Evolutionary conservation across 2,797 vertebrate genomes (phyloP), one percentile per base, ranked within the genome.

Genomic region (Coreius guichenoti): DNA sequence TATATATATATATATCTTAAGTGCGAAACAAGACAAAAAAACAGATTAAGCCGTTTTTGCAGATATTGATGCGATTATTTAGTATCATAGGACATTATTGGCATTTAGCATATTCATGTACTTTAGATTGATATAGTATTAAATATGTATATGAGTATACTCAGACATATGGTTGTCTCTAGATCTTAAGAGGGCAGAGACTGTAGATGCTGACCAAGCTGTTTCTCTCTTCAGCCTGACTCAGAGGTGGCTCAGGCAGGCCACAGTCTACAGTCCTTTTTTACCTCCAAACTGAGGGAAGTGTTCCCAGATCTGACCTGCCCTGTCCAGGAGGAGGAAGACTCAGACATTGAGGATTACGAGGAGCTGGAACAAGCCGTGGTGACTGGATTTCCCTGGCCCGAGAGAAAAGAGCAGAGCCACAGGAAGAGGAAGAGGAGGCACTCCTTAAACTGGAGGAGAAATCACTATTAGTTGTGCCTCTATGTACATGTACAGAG

Each of bases 201-300:
- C 3, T 61, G 51, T 29, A 54, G 29, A 54, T 36, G n/a, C 39
- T 79, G 75, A 77, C 17, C 21, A 4, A 1, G 23, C 8, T 39
- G 23, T 19, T 63, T 80, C n/a, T 80, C 56, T 87, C 69, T 73
- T 8, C 92, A 99, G 98, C 96, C 98, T 0, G 98, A 99, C 92
- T 99, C 98, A 0, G 98, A 99, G 93, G 97, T 99, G 77, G 98
- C 98, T 26, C 98, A 98, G 89, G 98, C 98, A 5, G 98, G 98
- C 21, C 93, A 93, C 81, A 98, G 96, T 93, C 95, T 99, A 23
- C 96, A 97, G 90, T 85, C 93, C 0, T 98, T 97, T 91, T 99
- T 99, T 92, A 93, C 95, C 82, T 93, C 95, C 82, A 97, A 96
- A 91, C 91, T 99, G 87, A 96, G 93, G 87, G 97, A 98, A 26